Evolutionary conservation across 2,888 invertebrate genomes (phyloP), one percentile per base, ranked within the genome.

Genomic region (Scaptomyza tumidula): DNA sequence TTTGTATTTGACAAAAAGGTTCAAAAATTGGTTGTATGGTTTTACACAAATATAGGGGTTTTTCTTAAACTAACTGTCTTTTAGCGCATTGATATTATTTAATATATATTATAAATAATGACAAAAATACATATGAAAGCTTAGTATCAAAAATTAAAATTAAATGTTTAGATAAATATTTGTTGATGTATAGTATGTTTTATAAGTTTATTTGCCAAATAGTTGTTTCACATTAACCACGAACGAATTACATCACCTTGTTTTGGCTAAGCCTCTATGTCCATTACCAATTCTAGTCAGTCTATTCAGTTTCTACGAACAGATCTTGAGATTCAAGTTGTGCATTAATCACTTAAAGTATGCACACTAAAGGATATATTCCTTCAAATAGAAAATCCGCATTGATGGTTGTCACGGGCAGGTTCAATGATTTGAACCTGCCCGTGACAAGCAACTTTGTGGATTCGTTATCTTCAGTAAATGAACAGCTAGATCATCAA

Each of bases 141-240:
- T 13, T 49, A 13, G 19, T 33, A 49, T 49, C 9, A 19, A 49
- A 33, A 33, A 49, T 33, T 4, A 41, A 41, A 41, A 4, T 16
- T 41, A 16, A 41, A 16, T 49, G 33, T 49, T 49, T 16, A 16
- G 9, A 41, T 41, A 41, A 16, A 16, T 41, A 14, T 37, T 6
- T 37, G 2, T 14, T 9, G 39, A 39, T 39, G 39, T 9, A 39
- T 14, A 41, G 41, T 6, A 35, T 35, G 50, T 6, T 35, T 35
- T 50, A 35, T 50, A 50, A 50, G 50, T 35, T 35, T 4, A n/a
- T n/a, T 19, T 19, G 50, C 50, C 50, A 50, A 49, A 35, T n/a
- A 16, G 2, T n/a, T 24, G 1, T 0, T n/a, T 35, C 10, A 35
- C 19, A 19, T 19, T 10, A 1, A n/a, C 10, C 10, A 4, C 14